These are phyloP conservation scores for Acanthococcus lagerstroemiae DNA, from an alignment of 2,888 invertebrate species.

Conservation along the genomic window DNA sequence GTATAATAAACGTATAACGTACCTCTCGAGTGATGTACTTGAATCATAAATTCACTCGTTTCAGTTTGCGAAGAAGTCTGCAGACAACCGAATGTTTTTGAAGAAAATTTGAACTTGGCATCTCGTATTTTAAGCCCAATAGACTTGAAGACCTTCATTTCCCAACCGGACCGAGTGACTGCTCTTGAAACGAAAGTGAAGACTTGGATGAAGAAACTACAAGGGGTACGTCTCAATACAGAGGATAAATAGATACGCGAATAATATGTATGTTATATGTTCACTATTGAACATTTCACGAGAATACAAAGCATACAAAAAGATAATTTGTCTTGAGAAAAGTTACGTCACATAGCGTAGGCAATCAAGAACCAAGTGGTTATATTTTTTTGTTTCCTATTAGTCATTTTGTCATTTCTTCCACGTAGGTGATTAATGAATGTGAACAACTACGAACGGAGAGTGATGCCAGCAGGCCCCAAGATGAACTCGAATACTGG, in stretches of 20 bases:
- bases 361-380: no score
- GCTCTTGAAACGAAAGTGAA: conserved; percentile 63
- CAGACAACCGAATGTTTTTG: conserved; percentile 64
- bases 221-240: conserved; percentile 46
- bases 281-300: no score
- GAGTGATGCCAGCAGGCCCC: conserved; percentile 79
- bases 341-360: no score
- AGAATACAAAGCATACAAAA: no score
- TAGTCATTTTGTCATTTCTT: background rate
- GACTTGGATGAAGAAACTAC: conserved; percentile 68
- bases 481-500: conserved; percentile 94
- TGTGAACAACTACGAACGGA: conserved; percentile 85
- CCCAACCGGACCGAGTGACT: conserved; percentile 54
- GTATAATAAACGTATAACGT: no score
- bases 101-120: conserved; percentile 55
- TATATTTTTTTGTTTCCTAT: background rate
- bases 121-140: conserved; percentile 43
- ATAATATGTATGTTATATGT: no score
- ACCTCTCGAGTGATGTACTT: background rate
- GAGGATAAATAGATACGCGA: no score
- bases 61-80: conserved; percentile 76
- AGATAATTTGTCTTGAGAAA: no score
- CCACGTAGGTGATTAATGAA: conserved; percentile 47
- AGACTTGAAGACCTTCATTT: conserved; percentile 58
- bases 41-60: conserved; percentile 28